Base-by-base conservation (phyloP, 2,888 invertebrate species). In the Ectropis crepuscularia region DNA sequence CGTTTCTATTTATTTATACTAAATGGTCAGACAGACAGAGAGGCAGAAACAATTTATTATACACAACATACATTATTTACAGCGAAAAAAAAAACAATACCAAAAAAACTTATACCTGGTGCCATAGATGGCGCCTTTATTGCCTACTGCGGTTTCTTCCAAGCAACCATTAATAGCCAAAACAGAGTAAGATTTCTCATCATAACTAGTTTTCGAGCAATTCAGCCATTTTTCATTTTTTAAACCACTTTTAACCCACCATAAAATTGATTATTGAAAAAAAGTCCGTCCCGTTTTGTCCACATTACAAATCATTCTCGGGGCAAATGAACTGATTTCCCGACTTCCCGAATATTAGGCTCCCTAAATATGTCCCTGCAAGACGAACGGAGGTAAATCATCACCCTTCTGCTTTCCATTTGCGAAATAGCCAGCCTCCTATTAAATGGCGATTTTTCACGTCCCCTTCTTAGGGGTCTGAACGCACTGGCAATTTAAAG, bases 381-480 rank as follows among this genome's bases (percentile, higher is more conserved):
- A 65, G 65, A 67, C 63, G 67, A 68, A 68, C 64, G 57, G 69
- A 76, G 79, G 76, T 83, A 82, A 82, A 83, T 83, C 83, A 83
- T 82, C 83, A 80, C 83, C 83, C 83, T 81, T 81, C 80, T 77
- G 74, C 71, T 77, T 75, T 77, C 79, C 78, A 79, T 81, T 81
- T 81, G 71, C 77, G 77, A 76, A 81, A 81, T 83, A 79, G 89
- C 88, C 86, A 80, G 78, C 78, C 85, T 82, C 85, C 91, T 90
- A 90, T 90, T 91, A 90, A 91, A 91, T 86, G 88, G 84, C 90
- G 86, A 91, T 92, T 90, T 90, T 89, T 92, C 90, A 90, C 86
- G 67, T 68, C 67, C 73, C 63, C 65, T 58, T 38, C 42, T 45
- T 65, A 58, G 39, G 12, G 53, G 60, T 64, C 5, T 16, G 10